A percentile compares a stretch with the other conserved stretches of the same genome.
These are phyloP conservation scores for Anticlea derivata DNA, from an alignment of 2,888 invertebrate genomes.

Conservation along the genomic window DNA sequence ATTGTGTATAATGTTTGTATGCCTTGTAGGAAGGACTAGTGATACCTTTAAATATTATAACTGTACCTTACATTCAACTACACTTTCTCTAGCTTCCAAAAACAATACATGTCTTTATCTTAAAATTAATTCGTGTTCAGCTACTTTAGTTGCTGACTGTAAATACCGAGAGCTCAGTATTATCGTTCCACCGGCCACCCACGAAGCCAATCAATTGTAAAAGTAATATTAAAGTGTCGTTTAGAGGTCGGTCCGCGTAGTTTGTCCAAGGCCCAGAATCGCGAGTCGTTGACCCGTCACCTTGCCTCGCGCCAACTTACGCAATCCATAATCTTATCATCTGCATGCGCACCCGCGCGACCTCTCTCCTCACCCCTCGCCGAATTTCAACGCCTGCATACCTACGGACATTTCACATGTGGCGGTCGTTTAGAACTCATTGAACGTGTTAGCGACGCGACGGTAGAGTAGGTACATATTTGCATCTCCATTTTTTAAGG, in stretches of 20 bases:
- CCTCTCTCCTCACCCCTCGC: conserved; percentile 71
- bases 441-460: neutral
- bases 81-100: too few relatives aligned
- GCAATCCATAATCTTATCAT: conserved; percentile 82
- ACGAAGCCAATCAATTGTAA: conserved; percentile 28
- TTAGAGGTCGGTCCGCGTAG: conserved; percentile 71
- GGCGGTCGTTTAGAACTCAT: neutral
- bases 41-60: too few relatives aligned
- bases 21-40: too few relatives aligned
- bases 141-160: neutral
- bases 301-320: conserved; percentile 78
- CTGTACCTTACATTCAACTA: too few relatives aligned
- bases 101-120: too few relatives aligned
- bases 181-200: conserved; percentile 20
- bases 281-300: conserved; percentile 80
- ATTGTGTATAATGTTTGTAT: too few relatives aligned
- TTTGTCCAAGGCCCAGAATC: conserved; percentile 72
- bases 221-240: conserved; percentile 57
- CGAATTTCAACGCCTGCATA: conserved; percentile 55
- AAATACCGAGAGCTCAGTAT: conserved; percentile 2
- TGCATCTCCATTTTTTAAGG: too few relatives aligned
- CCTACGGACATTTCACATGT: conserved; percentile 12
- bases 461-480: too few relatives aligned
- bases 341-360: conserved; percentile 72
- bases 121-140: too few relatives aligned